Percentiles rank a stretch among this genome's conserved stretches.
phyloP scores from a whole-genome alignment of 2,113 vertebrate species.

The Myiozetetes cayanensis region DNA sequence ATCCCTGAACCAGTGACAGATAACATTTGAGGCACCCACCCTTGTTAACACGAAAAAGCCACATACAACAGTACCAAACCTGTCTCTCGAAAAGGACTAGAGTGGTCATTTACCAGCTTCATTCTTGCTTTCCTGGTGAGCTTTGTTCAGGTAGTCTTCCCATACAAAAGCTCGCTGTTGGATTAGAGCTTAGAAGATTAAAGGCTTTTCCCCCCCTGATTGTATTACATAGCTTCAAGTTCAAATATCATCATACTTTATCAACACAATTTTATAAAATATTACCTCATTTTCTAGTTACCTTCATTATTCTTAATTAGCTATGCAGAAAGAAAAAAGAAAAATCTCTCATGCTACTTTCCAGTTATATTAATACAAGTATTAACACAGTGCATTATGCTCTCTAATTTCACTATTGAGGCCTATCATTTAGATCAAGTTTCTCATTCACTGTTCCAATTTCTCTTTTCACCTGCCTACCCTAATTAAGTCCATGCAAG shows the following conservation, averaged over 20 bases:
- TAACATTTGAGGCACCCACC: constrained; percentile 46
- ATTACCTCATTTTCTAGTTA: constrained; percentile 69
- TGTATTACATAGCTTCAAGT: constrained; percentile 70
- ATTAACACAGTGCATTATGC: constrained; percentile 68
- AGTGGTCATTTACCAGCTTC: constrained; percentile 26
- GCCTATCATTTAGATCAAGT: constrained; percentile 61
- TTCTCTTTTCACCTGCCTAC: constrained; percentile 50
- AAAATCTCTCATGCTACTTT: constrained; percentile 68
- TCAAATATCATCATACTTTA: constrained; percentile 62
- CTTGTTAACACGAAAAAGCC: background rate
- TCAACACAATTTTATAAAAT: constrained; percentile 54
- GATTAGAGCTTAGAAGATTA: background rate
- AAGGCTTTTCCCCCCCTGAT: constrained; percentile 27
- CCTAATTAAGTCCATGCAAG: constrained; percentile 56
- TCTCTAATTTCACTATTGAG: constrained; percentile 64
- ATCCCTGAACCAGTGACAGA: constrained; percentile 72
- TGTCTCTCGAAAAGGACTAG: constrained; percentile 27
- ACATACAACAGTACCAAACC: constrained; percentile 36
- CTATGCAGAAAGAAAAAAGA: constrained; percentile 66
- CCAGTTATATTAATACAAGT: constrained; percentile 71
- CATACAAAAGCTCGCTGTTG: background rate
- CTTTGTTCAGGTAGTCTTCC: constrained; percentile 29
- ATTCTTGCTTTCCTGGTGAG: background rate
- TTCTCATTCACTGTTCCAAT: constrained; percentile 44
- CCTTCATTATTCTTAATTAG: constrained; percentile 69